These are phyloP conservation scores for Brachionus asplanchnoidis DNA, from an alignment of 1,140 invertebrate species.

Conservation along the genomic window DNA sequence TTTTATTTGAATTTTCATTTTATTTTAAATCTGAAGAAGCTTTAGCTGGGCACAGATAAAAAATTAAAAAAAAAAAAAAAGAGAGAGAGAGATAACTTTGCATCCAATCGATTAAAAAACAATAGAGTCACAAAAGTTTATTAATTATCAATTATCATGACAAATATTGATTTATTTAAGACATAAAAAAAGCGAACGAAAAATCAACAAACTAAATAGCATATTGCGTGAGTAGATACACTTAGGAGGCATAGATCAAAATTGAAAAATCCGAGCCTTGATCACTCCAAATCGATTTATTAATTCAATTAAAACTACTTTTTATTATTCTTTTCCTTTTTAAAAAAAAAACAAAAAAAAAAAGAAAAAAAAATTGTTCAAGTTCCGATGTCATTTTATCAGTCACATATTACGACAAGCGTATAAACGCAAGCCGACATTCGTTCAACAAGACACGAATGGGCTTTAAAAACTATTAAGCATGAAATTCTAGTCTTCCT, in stretches of 20 bases:
- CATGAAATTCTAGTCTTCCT: slow-evolving; percentile 37
- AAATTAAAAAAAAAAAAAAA: not conserved
- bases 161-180: not conserved
- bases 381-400: slow-evolving; percentile 40
- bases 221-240: slow-evolving; percentile 33
- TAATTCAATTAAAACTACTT: slow-evolving; percentile 30
- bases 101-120: not conserved
- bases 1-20: too few species aligned
- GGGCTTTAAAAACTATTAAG: not conserved
- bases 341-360: not conserved
- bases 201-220: slow-evolving; percentile 33
- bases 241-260: not conserved
- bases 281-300: slow-evolving; percentile 26
- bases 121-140: not conserved
- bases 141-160: slow-evolving; percentile 38
- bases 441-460: not conserved
- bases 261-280: not conserved
- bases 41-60: not conserved
- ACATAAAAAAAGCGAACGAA: slow-evolving; percentile 6
- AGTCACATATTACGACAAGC: slow-evolving; percentile 31
- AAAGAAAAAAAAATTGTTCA: not conserved
- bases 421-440: not conserved
- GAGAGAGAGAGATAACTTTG: not conserved
- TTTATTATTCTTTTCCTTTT: slow-evolving; percentile 3
- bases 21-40: too few species aligned